Percentiles rank a stretch among this genome's conserved stretches.
These are phyloP conservation scores for Helicorthomorpha holstii DNA, from an alignment of 1,140 invertebrate genomes.

Conservation along the genomic window DNA sequence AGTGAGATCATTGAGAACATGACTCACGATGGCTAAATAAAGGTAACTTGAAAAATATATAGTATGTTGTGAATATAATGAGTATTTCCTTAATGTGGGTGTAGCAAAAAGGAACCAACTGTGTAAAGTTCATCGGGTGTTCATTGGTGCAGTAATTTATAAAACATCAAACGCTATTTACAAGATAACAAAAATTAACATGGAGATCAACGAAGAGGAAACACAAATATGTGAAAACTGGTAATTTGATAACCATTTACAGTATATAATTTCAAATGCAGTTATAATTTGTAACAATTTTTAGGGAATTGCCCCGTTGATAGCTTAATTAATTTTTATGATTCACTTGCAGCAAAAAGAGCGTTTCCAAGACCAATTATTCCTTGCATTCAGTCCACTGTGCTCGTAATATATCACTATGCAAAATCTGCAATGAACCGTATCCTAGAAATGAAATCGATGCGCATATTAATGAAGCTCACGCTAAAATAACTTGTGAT, in stretches of 20 bases:
- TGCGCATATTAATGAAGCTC: slow-evolving; percentile 24
- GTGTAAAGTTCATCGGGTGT: no score
- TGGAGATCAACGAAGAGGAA: background rate
- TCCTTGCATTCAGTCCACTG: slow-evolving; percentile 31
- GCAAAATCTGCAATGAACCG: slow-evolving; percentile 27
- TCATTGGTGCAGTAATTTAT: no score
- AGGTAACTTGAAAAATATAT: no score
- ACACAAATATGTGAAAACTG: background rate
- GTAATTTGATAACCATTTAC: no score
- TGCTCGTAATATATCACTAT: slow-evolving; percentile 27
- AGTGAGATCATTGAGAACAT: no score
- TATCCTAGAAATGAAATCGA: slow-evolving; percentile 24
- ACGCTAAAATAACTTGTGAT: slow-evolving; percentile 24
- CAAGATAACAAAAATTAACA: no score
- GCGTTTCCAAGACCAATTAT: slow-evolving; percentile 1
- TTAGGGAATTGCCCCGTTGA: background rate
- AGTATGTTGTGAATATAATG: no score
- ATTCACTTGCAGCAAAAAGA: background rate
- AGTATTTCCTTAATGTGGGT: no score
- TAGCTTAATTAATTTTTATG: background rate
- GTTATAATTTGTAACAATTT: background rate
- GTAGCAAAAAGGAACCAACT: no score
- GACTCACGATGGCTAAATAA: no score
- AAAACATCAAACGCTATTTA: no score
- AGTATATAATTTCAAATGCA: background rate